Percentiles rank a stretch among this genome's conserved stretches.
These are phyloP conservation scores for Tethya wilhelma DNA, from an alignment of 37 sponge, comb jelly and placozoan species.

Conservation along the genomic window DNA sequence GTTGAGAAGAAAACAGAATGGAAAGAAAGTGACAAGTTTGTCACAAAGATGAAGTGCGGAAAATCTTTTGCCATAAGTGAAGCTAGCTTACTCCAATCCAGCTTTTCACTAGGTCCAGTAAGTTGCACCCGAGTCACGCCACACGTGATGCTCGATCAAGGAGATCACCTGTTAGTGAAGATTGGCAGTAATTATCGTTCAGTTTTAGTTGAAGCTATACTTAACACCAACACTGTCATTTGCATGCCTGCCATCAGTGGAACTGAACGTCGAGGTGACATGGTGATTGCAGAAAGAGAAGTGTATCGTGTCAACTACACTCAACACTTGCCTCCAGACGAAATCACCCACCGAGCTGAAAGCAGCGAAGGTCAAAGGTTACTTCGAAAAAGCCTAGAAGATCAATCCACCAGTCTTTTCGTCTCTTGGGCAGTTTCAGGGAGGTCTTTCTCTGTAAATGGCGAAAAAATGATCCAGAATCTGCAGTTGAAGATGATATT, in stretches of 20 bases:
- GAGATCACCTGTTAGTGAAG: conserved; percentile 11
- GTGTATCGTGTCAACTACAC: not conserved
- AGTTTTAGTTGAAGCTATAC: not conserved
- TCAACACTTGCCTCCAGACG: not conserved
- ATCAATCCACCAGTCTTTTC: not conserved
- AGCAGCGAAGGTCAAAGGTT: not conserved
- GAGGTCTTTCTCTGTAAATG: not conserved
- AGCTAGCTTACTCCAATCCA: not conserved
- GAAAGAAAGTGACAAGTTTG: not conserved
- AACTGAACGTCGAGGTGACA: not conserved
- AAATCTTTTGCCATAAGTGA: not conserved
- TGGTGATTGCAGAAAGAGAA: not conserved
- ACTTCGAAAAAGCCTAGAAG: not conserved
- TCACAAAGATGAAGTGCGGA: not conserved
- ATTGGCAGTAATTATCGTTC: not conserved
- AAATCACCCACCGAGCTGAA: not conserved
- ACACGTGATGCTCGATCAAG: not conserved
- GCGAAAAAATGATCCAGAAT: not conserved
- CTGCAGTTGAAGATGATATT: not conserved
- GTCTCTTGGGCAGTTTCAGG: conserved; percentile 10
- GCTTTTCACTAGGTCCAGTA: not conserved
- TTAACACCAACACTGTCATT: not conserved
- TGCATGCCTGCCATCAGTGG: not conserved
- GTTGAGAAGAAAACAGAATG: not conserved
- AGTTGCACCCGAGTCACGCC: conserved; percentile 4